Percentiles rank a stretch among this genome's conserved stretches.
phyloP scores from a whole-genome alignment of 2,888 invertebrate genomes.

The Ochropleura leucogaster region DNA sequence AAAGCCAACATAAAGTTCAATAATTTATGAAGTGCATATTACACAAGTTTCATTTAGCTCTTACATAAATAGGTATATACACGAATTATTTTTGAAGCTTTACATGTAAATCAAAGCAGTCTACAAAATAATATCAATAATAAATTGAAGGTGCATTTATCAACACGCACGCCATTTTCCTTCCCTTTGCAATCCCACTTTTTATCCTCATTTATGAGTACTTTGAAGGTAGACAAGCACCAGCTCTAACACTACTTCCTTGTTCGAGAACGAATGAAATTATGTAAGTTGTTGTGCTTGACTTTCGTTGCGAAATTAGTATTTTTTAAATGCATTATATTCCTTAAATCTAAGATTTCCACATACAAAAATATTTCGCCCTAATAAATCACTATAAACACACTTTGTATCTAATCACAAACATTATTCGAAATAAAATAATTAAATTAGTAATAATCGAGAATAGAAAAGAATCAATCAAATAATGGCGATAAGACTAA shows the following conservation, averaged over 20 bases:
- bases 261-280: conserved; percentile 58
- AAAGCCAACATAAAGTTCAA: conserved; percentile 78
- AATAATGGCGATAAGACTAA: conserved; percentile 55
- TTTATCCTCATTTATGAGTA: conserved; percentile 53
- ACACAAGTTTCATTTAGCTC: conserved; percentile 87
- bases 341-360: conserved; percentile 81
- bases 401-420: conserved; percentile 76
- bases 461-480: conserved; percentile 64
- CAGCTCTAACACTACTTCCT: conserved; percentile 43
- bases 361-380: conserved; percentile 89
- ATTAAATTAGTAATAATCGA: conserved; percentile 67
- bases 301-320: conserved; percentile 71
- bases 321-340: conserved; percentile 82
- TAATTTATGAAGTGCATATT: conserved; percentile 89
- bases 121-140: conserved; percentile 77
- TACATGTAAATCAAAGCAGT: conserved; percentile 87
- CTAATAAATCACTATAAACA: conserved; percentile 86
- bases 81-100: conserved; percentile 85
- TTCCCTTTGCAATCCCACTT: conserved; percentile 46
- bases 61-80: conserved; percentile 87
- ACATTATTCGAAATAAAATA: conserved; percentile 71
- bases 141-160: conserved; percentile 66
- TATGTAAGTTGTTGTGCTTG: conserved; percentile 63
- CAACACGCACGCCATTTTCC: conserved; percentile 52
- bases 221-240: conserved; percentile 30